Evolutionary conservation across 2,888 invertebrate genomes (phyloP), one percentile per base, ranked within the genome.

Genomic region (Tetranychus piercei): DNA sequence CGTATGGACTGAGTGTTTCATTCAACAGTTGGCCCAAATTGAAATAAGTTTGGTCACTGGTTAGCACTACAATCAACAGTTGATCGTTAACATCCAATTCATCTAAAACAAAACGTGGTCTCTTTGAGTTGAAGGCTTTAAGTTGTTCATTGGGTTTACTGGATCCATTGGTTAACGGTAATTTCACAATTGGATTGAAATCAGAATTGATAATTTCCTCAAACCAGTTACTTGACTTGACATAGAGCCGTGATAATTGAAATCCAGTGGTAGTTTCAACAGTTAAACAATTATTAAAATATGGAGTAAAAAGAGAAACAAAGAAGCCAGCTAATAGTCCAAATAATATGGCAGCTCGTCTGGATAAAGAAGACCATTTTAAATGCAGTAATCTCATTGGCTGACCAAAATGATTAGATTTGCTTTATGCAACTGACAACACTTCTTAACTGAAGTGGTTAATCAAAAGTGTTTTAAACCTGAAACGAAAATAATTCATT

Each of bases 41-140:
- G 7, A 9, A 9, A 55, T 15, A 55, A 15, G 55, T 55, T 55
- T 55, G 55, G 15, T 55, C 55, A 55, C 55, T 55, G 9, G 55
- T 55, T 15, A 55, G 55, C 65, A 94, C 89, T 22, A 90, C 93
- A 55, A 93, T 88, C 80, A 95, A 90, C 18, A 95, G 82, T 80
- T 92, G 91, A 78, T 92, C 91, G 77, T 90, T 86, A 79, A 96
- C 94, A 22, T 94, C 95, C 75, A 97, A 86, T 82, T 97, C 97
- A 0, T 95, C 93, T 72, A 92, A 92, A 81, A 93, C 94, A 84
- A 94, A 97, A 34, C 95, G 76, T 5, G 78, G 77, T 71, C 55
- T 55, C 55, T 55, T 55, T 7, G 55, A 55, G 15, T 55, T 55
- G 15, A 6, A 55, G 55, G 55, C 77, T 73, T 72, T 71, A 72